Conservation (phyloP, 1,140 invertebrate genomes). For the Penaeus indicus region DNA sequence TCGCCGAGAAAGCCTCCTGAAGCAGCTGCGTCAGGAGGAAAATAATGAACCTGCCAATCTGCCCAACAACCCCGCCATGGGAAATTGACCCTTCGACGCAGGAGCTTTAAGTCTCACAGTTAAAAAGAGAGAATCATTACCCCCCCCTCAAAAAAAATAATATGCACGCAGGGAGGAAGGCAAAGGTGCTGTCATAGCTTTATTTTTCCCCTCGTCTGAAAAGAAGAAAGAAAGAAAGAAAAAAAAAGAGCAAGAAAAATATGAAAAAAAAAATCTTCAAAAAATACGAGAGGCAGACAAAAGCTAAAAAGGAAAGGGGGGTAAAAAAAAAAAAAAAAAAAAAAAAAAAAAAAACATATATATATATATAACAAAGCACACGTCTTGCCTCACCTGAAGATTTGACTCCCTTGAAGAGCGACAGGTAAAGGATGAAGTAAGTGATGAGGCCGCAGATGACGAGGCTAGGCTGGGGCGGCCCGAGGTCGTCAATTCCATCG, state of each 20-base stretch:
- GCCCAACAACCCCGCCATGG: no score
- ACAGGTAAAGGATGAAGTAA: conserved; percentile 74
- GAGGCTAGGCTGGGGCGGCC: conserved; percentile 71
- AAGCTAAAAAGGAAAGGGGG: neutral
- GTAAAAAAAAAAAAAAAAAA: neutral
- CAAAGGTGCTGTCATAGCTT: no score
- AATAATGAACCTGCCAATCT: no score
- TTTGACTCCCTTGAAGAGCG: conserved; percentile 75
- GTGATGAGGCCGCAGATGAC: conserved; percentile 72
- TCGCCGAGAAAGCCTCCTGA: no score
- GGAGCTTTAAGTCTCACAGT: neutral
- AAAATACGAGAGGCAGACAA: no score
- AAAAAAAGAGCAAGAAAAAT: no score
- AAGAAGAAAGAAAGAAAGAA: no score
- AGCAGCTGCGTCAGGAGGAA: no score
- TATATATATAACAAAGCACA: neutral
- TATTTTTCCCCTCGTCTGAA: no score
- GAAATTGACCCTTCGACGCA: no score
- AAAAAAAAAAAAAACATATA: neutral
- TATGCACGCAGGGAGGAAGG: neutral
- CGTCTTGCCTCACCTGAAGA: conserved; percentile 72
- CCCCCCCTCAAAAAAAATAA: neutral
- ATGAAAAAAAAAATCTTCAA: no score
- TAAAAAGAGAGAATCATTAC: neutral
- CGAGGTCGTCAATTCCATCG: conserved; percentile 72